Evolutionary conservation across 2,797 vertebrate species (phyloP).

Genomic region (Florisuga fusca): DNA sequence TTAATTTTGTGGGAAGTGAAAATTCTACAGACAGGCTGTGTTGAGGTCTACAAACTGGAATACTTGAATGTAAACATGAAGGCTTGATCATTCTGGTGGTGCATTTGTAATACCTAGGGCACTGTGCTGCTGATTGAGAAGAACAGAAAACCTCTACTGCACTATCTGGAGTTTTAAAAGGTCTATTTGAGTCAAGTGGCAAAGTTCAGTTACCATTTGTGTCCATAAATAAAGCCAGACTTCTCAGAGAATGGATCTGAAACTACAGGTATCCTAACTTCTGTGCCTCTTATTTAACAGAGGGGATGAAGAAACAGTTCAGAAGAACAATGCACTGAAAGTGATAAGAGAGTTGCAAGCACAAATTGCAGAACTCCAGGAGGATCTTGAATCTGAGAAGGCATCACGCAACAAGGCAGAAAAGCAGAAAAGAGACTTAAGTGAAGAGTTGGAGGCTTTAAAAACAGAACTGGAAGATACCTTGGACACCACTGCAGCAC

Average conservation of each 20-base stretch:
- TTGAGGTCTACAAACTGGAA: neutral
- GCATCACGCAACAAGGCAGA: constrained; percentile 93
- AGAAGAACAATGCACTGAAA: constrained; percentile 94
- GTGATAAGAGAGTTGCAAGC: constrained; percentile 94
- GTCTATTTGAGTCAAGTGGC: neutral
- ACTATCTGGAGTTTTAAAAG: neutral
- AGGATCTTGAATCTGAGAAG: constrained; percentile 96
- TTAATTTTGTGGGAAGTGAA: neutral
- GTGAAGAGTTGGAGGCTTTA: constrained; percentile 95
- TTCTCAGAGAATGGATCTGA: neutral
- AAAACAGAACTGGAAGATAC: constrained; percentile 98
- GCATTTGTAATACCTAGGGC: neutral
- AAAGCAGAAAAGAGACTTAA: constrained; percentile 95
- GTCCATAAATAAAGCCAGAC: fast-evolving
- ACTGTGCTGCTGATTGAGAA: neutral
- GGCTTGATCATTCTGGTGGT: neutral
- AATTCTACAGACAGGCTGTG: neutral
- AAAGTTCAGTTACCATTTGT: neutral
- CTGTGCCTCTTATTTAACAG: constrained; percentile 71
- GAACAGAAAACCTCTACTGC: too few relatives aligned
- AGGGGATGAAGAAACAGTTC: constrained; percentile 90
- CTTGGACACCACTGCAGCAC: constrained; percentile 94
- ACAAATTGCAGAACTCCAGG: constrained; percentile 93
- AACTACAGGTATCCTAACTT: neutral
- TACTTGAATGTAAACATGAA: neutral